Conservation (phyloP, 2,888 invertebrate genomes). For the Xestia xanthographa region DNA sequence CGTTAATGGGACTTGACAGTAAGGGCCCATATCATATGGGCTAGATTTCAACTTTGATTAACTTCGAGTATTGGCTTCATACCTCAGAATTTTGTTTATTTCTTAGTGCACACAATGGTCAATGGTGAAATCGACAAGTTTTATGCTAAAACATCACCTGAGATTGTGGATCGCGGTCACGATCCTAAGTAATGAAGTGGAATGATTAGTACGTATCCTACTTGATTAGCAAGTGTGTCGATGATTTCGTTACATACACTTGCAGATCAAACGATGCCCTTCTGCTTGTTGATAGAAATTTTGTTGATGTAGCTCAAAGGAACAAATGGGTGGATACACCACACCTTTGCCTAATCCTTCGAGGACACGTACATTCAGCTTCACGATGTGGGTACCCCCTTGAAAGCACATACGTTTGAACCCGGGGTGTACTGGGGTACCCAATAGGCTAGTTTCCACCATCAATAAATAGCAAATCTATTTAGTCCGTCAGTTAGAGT, state of each 20-base stretch:
- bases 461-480: no score
- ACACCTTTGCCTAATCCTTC: no score
- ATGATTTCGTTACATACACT: conserved; percentile 15
- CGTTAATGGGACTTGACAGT: neutral
- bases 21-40: neutral
- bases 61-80: neutral
- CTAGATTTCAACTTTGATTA: neutral
- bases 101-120: neutral
- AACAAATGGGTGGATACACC: neutral
- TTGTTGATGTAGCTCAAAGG: neutral
- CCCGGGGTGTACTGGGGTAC: no score
- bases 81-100: neutral
- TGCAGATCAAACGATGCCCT: neutral
- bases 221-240: conserved; percentile 1
- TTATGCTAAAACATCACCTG: conserved; percentile 37
- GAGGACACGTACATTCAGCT: no score
- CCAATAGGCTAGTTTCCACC: no score
- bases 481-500: no score
- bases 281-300: neutral
- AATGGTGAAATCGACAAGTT: conserved; percentile 4
- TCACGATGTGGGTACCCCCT: no score
- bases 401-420: no score
- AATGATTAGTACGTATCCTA: conserved; percentile 24
- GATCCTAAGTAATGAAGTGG: conserved; percentile 21
- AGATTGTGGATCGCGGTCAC: conserved; percentile 14